Percentiles rank a stretch among this genome's conserved stretches.
These are phyloP conservation scores for Xestia ashworthii DNA, from an alignment of 2,888 invertebrate genomes.

Conservation along the genomic window DNA sequence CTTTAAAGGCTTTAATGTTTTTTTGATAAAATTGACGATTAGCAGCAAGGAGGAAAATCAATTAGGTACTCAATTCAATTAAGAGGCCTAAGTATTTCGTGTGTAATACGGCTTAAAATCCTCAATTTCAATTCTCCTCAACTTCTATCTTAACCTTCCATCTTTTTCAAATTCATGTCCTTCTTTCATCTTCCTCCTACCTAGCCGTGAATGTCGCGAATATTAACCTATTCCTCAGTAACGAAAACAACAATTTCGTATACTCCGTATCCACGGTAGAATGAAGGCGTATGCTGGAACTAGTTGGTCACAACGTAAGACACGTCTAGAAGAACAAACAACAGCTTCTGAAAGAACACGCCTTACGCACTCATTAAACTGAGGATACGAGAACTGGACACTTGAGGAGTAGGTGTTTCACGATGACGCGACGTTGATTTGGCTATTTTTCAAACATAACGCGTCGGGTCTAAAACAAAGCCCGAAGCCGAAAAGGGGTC, in stretches of 20 bases:
- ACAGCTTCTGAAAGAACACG: neutral
- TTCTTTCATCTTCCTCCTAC: neutral
- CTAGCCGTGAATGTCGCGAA: neutral
- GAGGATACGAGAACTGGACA: too few species aligned
- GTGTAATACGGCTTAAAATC: too few species aligned
- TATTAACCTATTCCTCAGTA: neutral
- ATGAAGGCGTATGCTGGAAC: conserved; percentile 16
- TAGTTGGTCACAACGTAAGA: neutral
- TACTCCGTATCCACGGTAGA: neutral
- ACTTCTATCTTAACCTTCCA: neutral
- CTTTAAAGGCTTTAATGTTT: too few species aligned
- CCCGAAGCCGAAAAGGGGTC: too few species aligned
- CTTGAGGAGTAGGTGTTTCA: neutral
- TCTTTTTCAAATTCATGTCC: neutral
- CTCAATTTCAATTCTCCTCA: neutral
- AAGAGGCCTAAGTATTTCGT: too few species aligned
- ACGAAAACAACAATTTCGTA: neutral
- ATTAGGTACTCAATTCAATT: neutral
- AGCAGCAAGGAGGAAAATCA: neutral
- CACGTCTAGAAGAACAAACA: neutral
- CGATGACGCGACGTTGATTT: neutral
- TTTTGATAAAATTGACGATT: neutral
- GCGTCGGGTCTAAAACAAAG: neutral
- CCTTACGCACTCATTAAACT: neutral
- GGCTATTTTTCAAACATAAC: neutral